Evolutionary conservation across 2,797 vertebrate genomes (phyloP).

Genomic region (Gadopsis bispinosus): DNA sequence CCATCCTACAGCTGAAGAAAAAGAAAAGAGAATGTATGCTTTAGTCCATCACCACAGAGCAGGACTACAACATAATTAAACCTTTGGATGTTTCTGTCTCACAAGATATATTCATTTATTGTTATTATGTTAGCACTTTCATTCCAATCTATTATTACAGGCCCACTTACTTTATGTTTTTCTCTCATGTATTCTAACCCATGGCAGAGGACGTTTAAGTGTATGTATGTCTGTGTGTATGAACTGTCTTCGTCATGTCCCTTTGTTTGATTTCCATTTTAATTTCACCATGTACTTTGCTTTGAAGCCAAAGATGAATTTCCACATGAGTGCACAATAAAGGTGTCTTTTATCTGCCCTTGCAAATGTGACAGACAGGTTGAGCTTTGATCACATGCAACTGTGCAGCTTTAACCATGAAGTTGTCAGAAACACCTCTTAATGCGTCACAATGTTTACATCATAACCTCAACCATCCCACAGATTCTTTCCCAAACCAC

Average conservation of each 20-base stretch:
- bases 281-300: too few species aligned
- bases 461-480: slow-evolving; percentile 6
- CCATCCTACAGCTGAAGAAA: neutral
- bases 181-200: too few species aligned
- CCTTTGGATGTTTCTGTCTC: slow-evolving; percentile 7
- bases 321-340: too few species aligned
- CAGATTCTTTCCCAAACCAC: neutral
- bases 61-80: slow-evolving; percentile 6
- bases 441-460: slow-evolving; percentile 13
- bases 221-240: too few species aligned
- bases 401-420: slow-evolving; percentile 16
- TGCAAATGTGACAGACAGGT: slow-evolving; percentile 40
- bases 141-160: too few species aligned
- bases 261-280: too few species aligned
- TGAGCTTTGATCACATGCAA: slow-evolving; percentile 30
- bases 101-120: neutral
- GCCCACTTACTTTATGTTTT: too few species aligned
- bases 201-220: too few species aligned
- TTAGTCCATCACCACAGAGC: neutral
- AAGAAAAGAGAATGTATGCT: slow-evolving; percentile 3
- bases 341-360: slow-evolving; percentile 37
- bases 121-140: too few species aligned
- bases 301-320: too few species aligned
- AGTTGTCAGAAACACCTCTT: slow-evolving; percentile 38
- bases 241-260: too few species aligned